These are phyloP conservation scores for Grus americana DNA, from an alignment of 2,113 vertebrate genomes.

Conservation along the genomic window DNA sequence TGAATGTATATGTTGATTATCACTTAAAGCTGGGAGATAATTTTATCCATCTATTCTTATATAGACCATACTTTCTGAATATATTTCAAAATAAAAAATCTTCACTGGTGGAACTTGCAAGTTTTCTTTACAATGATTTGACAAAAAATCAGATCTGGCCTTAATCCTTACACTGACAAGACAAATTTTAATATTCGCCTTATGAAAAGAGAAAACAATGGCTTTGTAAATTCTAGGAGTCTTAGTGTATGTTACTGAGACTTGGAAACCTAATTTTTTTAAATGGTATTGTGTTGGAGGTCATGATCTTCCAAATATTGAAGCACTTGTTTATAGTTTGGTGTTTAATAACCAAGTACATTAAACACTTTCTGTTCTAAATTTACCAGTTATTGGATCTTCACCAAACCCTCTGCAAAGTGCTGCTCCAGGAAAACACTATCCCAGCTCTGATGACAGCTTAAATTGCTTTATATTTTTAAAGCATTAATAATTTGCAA, in stretches of 20 bases:
- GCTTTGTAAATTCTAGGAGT: not conserved
- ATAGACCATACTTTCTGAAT: not conserved
- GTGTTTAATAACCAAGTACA: slow-evolving; percentile 21
- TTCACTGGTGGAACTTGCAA: not conserved
- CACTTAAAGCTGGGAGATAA: not conserved
- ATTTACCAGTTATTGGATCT: slow-evolving; percentile 20
- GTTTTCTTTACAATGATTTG: not conserved
- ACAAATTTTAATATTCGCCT: not conserved
- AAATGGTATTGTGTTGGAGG: not conserved
- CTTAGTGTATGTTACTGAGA: not conserved
- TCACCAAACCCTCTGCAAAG: not conserved
- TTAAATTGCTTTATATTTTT: slow-evolving; percentile 1
- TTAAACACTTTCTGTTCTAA: slow-evolving; percentile 23
- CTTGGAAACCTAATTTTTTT: not conserved
- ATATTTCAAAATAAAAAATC: not conserved
- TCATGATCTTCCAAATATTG: slow-evolving; percentile 7
- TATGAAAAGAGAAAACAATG: not conserved
- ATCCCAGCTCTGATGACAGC: not conserved
- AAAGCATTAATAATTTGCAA: not conserved
- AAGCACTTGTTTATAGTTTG: slow-evolving; percentile 26
- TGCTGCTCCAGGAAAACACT: not conserved
- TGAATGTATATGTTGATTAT: not conserved
- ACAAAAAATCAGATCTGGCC: not conserved
- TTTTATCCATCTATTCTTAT: not conserved
- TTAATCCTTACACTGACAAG: not conserved